Percentiles rank a stretch among this genome's conserved stretches.
Evolutionary conservation across 2,113 vertebrate genomes (phyloP).

Genomic region (Mionectes macconnelli): DNA sequence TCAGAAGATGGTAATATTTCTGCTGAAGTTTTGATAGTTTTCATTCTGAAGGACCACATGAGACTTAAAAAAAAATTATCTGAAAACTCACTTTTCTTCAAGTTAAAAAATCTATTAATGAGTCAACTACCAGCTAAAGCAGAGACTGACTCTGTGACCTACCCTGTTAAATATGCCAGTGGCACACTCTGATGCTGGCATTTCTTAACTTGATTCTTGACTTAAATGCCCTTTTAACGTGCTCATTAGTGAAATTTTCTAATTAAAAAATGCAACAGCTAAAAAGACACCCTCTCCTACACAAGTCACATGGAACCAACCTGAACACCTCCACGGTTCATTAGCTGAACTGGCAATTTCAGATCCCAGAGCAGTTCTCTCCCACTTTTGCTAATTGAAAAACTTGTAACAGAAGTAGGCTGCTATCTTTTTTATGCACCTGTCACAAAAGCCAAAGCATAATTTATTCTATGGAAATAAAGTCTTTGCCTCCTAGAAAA

Average conservation of each 20-base stretch:
- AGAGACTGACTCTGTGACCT: not conserved
- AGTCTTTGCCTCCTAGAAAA: not conserved
- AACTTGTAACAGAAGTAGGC: slow-evolving; percentile 8
- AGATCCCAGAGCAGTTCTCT: slow-evolving; percentile 29
- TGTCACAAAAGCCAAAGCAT: not conserved
- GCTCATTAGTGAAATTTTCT: slow-evolving; percentile 49
- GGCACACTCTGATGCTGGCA: not conserved
- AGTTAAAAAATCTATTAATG: not conserved
- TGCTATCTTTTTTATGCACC: not conserved
- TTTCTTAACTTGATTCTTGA: slow-evolving; percentile 47
- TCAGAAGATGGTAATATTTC: not conserved
- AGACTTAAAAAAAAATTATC: not conserved
- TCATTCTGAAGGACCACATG: not conserved
- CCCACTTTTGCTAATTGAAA: slow-evolving; percentile 30
- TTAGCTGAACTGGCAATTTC: slow-evolving; percentile 45
- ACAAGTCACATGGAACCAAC: slow-evolving; percentile 35
- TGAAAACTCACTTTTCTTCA: not conserved
- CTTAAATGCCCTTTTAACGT: slow-evolving; percentile 43
- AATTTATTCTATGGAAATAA: not conserved
- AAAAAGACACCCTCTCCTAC: not conserved
- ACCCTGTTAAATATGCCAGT: not conserved
- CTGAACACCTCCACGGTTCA: slow-evolving; percentile 27
- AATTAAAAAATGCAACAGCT: slow-evolving; percentile 42
- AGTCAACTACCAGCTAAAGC: not conserved
- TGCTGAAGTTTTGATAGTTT: not conserved